Conservation (phyloP, 2,113 vertebrate species). For the Epinephelus fuscoguttatus region DNA sequence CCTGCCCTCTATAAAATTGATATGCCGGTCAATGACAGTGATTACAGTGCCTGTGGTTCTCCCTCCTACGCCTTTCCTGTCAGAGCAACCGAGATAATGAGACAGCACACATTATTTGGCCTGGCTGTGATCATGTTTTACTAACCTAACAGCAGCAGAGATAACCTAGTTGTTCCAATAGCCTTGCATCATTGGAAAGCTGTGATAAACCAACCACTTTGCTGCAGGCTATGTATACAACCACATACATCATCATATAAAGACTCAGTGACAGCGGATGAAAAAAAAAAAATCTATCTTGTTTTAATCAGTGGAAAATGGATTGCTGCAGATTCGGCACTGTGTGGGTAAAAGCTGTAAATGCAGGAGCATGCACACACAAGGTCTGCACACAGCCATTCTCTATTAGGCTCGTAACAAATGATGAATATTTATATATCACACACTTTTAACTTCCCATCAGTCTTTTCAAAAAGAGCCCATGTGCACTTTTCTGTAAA, state of each 20-base stretch:
- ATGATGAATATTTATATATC: constrained; percentile 42
- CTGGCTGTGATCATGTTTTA: constrained; percentile 54
- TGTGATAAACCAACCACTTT: constrained; percentile 20
- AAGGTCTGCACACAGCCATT: neutral
- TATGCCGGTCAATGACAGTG: constrained; percentile 62
- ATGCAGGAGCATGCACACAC: constrained; percentile 1
- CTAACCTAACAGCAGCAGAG: constrained; percentile 35
- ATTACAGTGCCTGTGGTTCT: constrained; percentile 46
- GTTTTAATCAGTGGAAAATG: constrained; percentile 58
- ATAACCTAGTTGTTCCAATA: constrained; percentile 49
- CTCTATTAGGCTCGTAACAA: constrained; percentile 7
- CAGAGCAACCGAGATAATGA: constrained; percentile 61
- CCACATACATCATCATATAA: constrained; percentile 41
- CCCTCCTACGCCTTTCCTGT: constrained; percentile 50
- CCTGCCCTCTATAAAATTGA: constrained; percentile 31
- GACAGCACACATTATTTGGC: constrained; percentile 40
- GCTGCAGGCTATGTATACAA: constrained; percentile 6
- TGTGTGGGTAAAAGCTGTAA: constrained; percentile 21
- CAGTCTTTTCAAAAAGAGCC: constrained; percentile 18
- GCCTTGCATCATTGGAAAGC: neutral
- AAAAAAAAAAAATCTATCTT: constrained; percentile 38
- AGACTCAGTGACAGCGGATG: constrained; percentile 19
- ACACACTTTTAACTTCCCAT: constrained; percentile 23
- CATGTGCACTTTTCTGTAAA: constrained; percentile 8
- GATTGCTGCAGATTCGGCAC: constrained; percentile 29